Conservation (phyloP, 2,888 invertebrate species). For the Diarsia brunnea region DNA sequence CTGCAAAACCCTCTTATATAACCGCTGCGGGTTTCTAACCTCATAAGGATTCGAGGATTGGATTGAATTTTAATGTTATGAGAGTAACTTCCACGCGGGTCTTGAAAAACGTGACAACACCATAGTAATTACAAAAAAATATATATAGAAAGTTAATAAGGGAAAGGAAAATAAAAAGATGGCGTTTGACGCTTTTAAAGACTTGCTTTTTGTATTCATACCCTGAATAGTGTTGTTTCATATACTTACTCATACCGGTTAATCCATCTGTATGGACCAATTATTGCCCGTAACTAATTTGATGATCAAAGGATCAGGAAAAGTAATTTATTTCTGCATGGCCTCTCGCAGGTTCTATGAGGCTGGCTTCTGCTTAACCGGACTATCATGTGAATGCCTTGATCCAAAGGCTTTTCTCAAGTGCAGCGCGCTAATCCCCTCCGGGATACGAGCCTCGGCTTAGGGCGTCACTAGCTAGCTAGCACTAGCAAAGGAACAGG, state of each 20-base stretch:
- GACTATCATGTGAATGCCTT: no score
- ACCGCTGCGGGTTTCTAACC: conserved; percentile 43
- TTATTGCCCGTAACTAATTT: not conserved
- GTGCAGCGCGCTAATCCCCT: no score
- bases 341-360: no score
- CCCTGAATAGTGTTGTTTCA: not conserved
- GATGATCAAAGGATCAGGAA: not conserved
- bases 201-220: not conserved
- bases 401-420: no score
- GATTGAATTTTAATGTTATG: conserved; percentile 41
- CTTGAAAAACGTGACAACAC: not conserved
- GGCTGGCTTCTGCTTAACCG: no score
- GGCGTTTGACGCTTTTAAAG: not conserved
- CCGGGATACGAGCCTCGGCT: no score
- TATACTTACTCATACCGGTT: not conserved
- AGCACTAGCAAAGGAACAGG: no score
- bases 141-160: not conserved
- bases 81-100: conserved; percentile 20
- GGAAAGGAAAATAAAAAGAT: not conserved
- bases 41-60: conserved; percentile 23
- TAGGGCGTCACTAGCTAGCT: no score
- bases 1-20: conserved; percentile 54
- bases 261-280: not conserved
- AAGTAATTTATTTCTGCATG: no score
- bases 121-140: not conserved